Evolutionary conservation across 2,797 vertebrate species (phyloP), one percentile per base, ranked within the genome.

Genomic region (Enteromius viviparus): DNA sequence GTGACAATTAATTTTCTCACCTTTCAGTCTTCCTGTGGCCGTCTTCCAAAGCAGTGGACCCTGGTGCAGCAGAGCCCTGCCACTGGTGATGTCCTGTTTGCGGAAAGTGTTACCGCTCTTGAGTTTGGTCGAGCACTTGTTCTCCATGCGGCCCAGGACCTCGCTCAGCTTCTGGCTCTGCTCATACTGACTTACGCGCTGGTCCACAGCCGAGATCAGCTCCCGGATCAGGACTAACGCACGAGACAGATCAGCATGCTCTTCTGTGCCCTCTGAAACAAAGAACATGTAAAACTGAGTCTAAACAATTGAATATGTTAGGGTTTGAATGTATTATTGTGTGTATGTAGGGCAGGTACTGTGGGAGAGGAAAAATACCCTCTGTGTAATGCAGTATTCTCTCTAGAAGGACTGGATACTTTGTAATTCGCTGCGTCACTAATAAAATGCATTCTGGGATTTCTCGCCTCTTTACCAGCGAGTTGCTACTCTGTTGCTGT

Each of bases 391-490:
- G 96, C 11, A 98, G 83, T 89, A 99, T 97, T 92, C 98, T 96
- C 91, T 98, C 97, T 89, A 99, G 94, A 84, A 99, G 93, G 65
- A 99, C 97, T 2, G 98, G 98, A 90, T 99, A 99, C 83, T 99
- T 99, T 8, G 98, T 99, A 87, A 99, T 98, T 80, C 98, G 95
- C 89, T 99, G 98, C 37, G 98, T 99, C 76, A 99, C 97, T 1
- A 99, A 91, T 87, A 99, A 92, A 90, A 99, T 98, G 91, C 98
- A 99, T 78, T 97, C 98, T 65, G 97, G 98, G 90, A 99, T 96
- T 84, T 97, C 97, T 87, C 95, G 91, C 78, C 98, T 95, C 21
- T 96, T 94, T 62, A 96, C 97, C 92, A 98, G 90, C n/a, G 94
- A 96, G 88, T 98, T 98, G 85, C 92, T 97, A 77, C 95, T 98